Conservation (phyloP, 2,888 invertebrate species). For the Odontomyia ornata region DNA sequence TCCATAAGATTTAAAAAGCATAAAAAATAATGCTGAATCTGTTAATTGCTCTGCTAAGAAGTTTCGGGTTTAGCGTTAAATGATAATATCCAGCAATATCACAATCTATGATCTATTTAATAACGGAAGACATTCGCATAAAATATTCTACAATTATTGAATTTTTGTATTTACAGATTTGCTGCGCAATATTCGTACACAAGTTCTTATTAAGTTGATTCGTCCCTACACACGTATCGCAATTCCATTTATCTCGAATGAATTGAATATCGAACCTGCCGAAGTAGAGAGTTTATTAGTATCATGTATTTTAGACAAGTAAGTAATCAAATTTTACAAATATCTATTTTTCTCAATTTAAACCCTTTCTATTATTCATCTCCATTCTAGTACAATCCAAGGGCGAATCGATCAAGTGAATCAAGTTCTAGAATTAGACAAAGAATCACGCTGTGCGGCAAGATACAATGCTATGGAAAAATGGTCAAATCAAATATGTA, state of each 20-base stretch:
- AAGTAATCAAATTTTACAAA: conserved; percentile 61
- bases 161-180: conserved; percentile 71
- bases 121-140: too few relatives aligned
- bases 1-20: too few relatives aligned
- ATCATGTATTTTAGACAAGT: conserved; percentile 97
- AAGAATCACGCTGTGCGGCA: conserved; percentile 81
- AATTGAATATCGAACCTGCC: conserved; percentile 89
- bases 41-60: neutral
- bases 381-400: conserved; percentile 75
- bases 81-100: too few relatives aligned
- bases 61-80: too few relatives aligned
- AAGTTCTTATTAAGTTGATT: conserved; percentile 96
- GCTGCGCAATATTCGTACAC: conserved; percentile 93
- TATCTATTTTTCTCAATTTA: neutral
- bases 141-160: too few relatives aligned
- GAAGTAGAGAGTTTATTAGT: conserved; percentile 97
- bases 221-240: conserved; percentile 98
- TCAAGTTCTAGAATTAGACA: conserved; percentile 88
- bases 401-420: conserved; percentile 94
- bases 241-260: conserved; percentile 96
- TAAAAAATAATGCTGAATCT: too few relatives aligned
- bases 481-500: conserved; percentile 92
- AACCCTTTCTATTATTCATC: neutral
- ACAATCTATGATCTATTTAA: too few relatives aligned
- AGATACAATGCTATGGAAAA: conserved; percentile 93